Evolutionary conservation across 2,797 vertebrate species (phyloP).

Genomic region (Halcyon smyrnensis): DNA sequence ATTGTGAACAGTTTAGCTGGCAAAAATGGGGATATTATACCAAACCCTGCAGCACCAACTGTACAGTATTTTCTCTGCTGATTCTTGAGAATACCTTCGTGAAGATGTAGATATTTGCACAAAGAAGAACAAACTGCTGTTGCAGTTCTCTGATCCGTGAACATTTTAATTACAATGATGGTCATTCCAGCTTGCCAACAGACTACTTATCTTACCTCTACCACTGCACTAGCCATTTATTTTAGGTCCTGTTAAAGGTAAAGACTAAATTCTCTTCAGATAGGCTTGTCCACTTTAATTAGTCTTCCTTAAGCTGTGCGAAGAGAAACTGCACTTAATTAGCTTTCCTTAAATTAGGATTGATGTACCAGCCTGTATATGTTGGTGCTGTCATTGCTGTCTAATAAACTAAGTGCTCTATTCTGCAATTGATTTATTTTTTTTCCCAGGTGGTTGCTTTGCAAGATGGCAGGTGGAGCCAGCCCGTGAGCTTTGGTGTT

Average conservation of each 20-base stretch:
- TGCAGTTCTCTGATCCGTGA: conserved; percentile 8
- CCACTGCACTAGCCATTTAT: conserved; percentile 1
- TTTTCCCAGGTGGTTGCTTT: background rate
- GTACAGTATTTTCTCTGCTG: conserved; percentile 2
- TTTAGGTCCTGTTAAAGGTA: conserved; percentile 41
- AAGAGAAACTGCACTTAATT: conserved; percentile 46
- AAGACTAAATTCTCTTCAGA: conserved; percentile 36
- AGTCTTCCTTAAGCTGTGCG: conserved; percentile 23
- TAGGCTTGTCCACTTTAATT: conserved; percentile 44
- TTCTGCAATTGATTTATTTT: background rate
- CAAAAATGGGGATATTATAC: background rate
- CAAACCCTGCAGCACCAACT: background rate
- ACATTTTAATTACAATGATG: background rate
- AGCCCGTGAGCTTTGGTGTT: background rate
- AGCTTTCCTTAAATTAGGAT: conserved; percentile 58
- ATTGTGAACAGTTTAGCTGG: background rate
- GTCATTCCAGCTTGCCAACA: conserved; percentile 19
- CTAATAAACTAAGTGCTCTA: conserved; percentile 11
- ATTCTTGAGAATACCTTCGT: background rate
- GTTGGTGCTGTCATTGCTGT: background rate
- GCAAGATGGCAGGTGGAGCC: background rate
- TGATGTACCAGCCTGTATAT: conserved; percentile 17
- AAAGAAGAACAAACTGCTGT: conserved; percentile 37
- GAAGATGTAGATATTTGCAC: background rate
- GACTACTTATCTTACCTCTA: conserved; percentile 19